A percentile compares a stretch with the other conserved stretches of the same genome.
Conservation (phyloP, 1,140 invertebrate species). For the Ceratina australensis region DNA sequence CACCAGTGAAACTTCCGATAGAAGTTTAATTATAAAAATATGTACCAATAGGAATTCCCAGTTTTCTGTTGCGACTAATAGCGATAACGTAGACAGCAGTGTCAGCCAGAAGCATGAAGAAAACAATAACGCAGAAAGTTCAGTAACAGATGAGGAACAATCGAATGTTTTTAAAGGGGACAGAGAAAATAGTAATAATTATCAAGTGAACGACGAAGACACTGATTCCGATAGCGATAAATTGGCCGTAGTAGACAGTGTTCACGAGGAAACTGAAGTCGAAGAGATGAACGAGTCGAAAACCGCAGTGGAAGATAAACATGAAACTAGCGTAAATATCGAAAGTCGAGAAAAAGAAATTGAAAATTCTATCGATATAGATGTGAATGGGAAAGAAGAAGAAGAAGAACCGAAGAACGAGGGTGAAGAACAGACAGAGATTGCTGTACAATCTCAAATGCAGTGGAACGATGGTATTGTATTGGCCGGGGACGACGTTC, state of each 20-base stretch:
- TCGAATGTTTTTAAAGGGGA: conserved; percentile 57
- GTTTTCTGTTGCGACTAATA: conserved; percentile 70
- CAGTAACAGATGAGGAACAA: conserved; percentile 57
- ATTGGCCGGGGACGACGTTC: conserved; percentile 83
- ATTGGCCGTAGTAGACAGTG: conserved; percentile 66
- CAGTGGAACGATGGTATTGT: conserved; percentile 67
- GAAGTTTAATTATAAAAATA: conserved; percentile 77
- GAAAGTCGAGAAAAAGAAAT: conserved; percentile 1
- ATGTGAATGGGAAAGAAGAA: not conserved
- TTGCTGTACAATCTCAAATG: conserved; percentile 16
- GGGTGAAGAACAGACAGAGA: not conserved
- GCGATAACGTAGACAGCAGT: conserved; percentile 46
- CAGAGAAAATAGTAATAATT: conserved; percentile 41
- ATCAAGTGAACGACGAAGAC: conserved; percentile 58
- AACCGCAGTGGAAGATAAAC: not conserved
- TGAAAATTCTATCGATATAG: not conserved
- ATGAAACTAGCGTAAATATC: not conserved
- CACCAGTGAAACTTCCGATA: conserved; percentile 67
- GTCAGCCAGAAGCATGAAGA: conserved; percentile 68
- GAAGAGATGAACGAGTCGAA: conserved; percentile 48
- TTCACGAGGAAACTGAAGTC: conserved; percentile 47
- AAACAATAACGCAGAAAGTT: conserved; percentile 72
- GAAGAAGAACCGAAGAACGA: not conserved
- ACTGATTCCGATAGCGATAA: conserved; percentile 71
- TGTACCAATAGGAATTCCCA: conserved; percentile 76